phyloP scores from a whole-genome alignment of 2,113 vertebrate species.

The Sylvietta virens region DNA sequence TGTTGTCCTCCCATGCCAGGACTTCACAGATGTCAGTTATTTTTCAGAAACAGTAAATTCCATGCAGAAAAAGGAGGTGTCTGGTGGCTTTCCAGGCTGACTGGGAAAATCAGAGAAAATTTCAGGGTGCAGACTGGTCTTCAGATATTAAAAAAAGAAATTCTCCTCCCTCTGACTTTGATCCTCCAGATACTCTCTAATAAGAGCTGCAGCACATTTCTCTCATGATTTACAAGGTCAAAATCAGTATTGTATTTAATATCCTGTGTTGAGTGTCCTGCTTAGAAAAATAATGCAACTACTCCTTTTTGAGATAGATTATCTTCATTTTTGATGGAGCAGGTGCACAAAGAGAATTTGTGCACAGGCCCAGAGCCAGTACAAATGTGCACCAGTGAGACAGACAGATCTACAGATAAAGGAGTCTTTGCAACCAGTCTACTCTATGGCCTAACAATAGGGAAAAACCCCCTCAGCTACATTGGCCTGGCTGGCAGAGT shows the following conservation, averaged over 20 bases:
- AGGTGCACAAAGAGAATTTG: not conserved
- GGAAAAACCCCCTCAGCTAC: not conserved
- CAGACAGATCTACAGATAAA: not conserved
- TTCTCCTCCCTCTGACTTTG: not conserved
- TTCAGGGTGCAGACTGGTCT: not conserved
- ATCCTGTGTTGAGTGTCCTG: not conserved
- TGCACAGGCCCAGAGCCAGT: not conserved
- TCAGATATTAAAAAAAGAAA: not conserved
- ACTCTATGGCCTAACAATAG: not conserved
- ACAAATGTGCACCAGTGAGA: not conserved
- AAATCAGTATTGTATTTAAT: conserved; percentile 10
- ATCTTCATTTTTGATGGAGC: not conserved
- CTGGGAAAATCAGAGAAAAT: not conserved
- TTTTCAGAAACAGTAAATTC: not conserved
- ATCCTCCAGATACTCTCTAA: not conserved
- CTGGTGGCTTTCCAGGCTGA: not conserved
- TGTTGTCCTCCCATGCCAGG: not conserved
- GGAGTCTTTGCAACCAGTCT: not conserved
- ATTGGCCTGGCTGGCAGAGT: not conserved
- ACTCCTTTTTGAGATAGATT: not conserved
- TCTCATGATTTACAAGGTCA: not conserved
- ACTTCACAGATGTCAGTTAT: not conserved
- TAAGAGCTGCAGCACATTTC: not conserved
- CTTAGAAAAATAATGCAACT: not conserved
- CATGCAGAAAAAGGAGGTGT: not conserved